Evolutionary conservation across 2,888 invertebrate genomes (phyloP).

Genomic region (Brachyptera risi): DNA sequence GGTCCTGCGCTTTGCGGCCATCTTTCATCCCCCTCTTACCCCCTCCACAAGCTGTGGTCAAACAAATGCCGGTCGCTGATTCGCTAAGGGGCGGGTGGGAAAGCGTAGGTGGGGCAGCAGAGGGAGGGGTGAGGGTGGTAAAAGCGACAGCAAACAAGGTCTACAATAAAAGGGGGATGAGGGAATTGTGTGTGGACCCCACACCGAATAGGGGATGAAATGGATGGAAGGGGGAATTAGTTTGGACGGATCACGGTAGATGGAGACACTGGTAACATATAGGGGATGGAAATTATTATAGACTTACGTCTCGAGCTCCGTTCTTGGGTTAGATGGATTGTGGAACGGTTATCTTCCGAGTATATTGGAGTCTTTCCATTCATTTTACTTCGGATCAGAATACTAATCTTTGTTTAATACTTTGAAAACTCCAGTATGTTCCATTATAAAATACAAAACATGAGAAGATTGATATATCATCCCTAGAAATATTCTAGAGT

Average conservation of each 20-base stretch:
- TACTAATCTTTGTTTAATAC: no score
- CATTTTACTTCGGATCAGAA: no score
- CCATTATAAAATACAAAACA: no score
- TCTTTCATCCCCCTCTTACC: constrained; percentile 21
- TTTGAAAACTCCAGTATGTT: no score
- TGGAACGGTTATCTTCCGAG: no score
- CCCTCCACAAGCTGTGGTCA: constrained; percentile 26
- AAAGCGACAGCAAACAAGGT: constrained; percentile 16
- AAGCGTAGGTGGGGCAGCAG: constrained; percentile 5
- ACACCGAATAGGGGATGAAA: neutral
- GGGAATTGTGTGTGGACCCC: constrained; percentile 2
- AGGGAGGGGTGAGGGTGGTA: constrained; percentile 6
- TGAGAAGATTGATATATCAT: no score
- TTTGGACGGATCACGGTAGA: constrained; percentile 4
- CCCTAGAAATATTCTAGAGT: no score
- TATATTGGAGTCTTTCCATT: no score
- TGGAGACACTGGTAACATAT: constrained; percentile 1
- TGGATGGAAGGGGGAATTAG: constrained; percentile 13
- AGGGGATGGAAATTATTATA: neutral
- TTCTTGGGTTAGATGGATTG: no score
- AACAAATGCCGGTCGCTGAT: constrained; percentile 25
- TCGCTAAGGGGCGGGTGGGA: constrained; percentile 23
- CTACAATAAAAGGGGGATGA: constrained; percentile 18
- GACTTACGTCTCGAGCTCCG: no score
- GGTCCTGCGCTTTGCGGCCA: constrained; percentile 25